Evolutionary conservation across 2,113 vertebrate species (phyloP).

Genomic region (Meles meles): DNA sequence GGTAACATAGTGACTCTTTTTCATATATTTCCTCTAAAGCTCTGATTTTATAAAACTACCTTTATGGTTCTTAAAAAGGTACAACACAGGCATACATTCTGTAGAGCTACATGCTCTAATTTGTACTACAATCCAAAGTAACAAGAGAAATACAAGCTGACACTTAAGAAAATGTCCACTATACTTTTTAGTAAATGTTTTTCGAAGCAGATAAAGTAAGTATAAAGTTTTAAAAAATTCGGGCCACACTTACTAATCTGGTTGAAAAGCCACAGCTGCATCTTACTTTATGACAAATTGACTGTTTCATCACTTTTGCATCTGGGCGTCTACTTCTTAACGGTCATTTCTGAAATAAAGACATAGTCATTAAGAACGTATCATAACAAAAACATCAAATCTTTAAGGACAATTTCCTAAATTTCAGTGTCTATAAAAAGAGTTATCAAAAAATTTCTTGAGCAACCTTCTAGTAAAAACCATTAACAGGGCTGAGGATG

Average conservation of each 20-base stretch:
- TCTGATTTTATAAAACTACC: not conserved
- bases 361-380: constrained; percentile 41
- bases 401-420: constrained; percentile 24
- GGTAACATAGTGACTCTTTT: not conserved
- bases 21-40: not conserved
- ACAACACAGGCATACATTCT: not conserved
- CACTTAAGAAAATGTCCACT: not conserved
- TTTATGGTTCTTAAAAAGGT: constrained; percentile 30
- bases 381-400: not conserved
- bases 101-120: not conserved
- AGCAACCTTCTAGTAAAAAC: constrained; percentile 1
- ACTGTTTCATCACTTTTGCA: constrained; percentile 55
- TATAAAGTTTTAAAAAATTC: not conserved
- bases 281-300: constrained; percentile 65
- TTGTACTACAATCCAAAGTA: not conserved
- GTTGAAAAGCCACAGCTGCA: constrained; percentile 65
- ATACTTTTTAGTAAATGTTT: constrained; percentile 17
- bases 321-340: constrained; percentile 62
- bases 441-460: not conserved
- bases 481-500: not conserved
- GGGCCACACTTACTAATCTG: constrained; percentile 66
- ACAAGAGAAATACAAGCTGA: constrained; percentile 32
- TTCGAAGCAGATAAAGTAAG: constrained; percentile 22
- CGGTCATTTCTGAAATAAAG: constrained; percentile 73
- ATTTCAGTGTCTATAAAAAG: not conserved